Evolutionary conservation across 2,113 vertebrate genomes (phyloP).

Genomic region (Bubo bubo): DNA sequence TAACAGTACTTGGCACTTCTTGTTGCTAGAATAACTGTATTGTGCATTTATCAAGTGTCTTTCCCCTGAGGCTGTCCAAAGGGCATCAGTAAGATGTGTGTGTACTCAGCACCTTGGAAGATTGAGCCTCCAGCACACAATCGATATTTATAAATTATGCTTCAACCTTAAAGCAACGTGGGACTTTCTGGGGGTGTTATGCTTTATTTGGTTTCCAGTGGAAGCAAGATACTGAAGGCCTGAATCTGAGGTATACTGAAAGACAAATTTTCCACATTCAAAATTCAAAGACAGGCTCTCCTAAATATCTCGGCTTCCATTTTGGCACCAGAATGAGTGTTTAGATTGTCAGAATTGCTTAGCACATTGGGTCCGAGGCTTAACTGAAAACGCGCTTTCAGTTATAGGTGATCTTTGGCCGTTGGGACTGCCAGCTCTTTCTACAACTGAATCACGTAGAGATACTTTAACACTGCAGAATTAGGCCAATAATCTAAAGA

Average conservation of each 20-base stretch:
- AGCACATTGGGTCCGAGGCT: background rate
- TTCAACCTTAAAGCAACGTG: background rate
- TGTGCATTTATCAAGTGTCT: conserved; percentile 31
- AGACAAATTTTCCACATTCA: background rate
- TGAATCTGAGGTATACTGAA: background rate
- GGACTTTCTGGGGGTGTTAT: background rate
- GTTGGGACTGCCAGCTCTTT: background rate
- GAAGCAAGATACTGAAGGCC: background rate
- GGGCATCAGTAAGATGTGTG: conserved; percentile 8
- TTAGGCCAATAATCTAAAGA: background rate
- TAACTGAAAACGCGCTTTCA: background rate
- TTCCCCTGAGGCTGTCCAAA: conserved; percentile 36
- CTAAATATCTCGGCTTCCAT: background rate
- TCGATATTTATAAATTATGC: conserved; percentile 28
- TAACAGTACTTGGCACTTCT: conserved; percentile 42
- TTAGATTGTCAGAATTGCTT: background rate
- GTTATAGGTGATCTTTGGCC: background rate
- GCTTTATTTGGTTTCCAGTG: background rate
- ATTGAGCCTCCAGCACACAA: conserved; percentile 7
- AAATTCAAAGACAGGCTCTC: background rate
- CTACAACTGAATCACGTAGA: background rate
- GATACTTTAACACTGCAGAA: background rate
- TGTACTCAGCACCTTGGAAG: conserved; percentile 26
- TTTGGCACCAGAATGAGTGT: background rate
- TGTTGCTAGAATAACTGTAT: background rate